Base-by-base conservation (phyloP, 2,888 invertebrate species). In the Blastobasis adustella region DNA sequence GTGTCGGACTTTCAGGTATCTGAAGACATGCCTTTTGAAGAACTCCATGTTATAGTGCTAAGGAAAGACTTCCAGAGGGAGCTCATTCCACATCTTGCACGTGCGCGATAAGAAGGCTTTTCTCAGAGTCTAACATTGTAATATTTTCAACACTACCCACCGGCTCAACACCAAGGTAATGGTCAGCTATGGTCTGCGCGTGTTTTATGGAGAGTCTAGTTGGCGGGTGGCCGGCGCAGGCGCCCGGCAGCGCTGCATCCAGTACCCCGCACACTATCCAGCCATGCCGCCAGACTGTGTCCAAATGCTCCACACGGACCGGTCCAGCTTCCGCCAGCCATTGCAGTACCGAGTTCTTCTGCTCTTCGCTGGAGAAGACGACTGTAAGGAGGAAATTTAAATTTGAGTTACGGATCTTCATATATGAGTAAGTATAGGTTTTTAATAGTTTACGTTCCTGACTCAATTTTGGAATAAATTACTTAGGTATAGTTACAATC, bases 221-320 rank as follows among this genome's bases (percentile, higher is more conserved):
- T 0, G 90, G 90, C 0, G 90, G 85, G 58, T 91, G 91, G 5
- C 91, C 91, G 0, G 89, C 83, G 69, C 91, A 91, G 0, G 91
- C 90, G 51, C 91, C 91, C 0, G 91, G 91, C n/a, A 91, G 71
- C 0, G 87, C 89, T 6, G 87, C 79, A 60, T 92, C 91, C 50
- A 92, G 75, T 48, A 90, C 82, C 5, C 90, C 89, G 69, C 92
- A 92, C 1, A 92, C 72, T 36, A 91, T 79, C 68, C 91, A 90
- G 9, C 92, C 91, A 66, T 91, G 90, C 4, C 79, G 79, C 91
- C 91, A 92, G 37, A 88, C 82, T 5, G 90, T 81, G 48, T 90
- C 90, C 58, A 90, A 66, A n/a, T 85, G 80, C 47, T 82, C 82
- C 47, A 85, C 79, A 40, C 73, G 69, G 49, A 80, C 79, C 0